Percentiles rank a stretch among this genome's conserved stretches.
These are phyloP conservation scores for Cercopithecus mona DNA, from an alignment of 2,113 vertebrate species.

Conservation along the genomic window DNA sequence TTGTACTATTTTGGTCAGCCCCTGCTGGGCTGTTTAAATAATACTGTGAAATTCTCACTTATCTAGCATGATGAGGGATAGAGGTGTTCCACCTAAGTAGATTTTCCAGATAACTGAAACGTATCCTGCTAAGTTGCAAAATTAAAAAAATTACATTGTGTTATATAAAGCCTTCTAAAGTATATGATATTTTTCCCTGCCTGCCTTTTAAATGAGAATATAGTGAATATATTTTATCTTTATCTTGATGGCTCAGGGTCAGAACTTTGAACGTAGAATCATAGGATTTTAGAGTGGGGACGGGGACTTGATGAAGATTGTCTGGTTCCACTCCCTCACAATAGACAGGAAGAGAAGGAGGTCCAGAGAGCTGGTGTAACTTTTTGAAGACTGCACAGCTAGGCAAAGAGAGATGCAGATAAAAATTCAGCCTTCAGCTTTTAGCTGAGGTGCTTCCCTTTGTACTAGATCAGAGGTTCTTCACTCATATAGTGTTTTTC, in stretches of 20 bases:
- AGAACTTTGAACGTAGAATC: background rate
- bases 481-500: background rate
- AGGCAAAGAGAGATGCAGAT: background rate
- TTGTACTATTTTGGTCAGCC: conserved; percentile 33
- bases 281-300: background rate
- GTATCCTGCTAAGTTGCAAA: background rate
- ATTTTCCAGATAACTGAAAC: conserved; percentile 58
- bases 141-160: background rate
- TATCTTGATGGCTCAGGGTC: conserved; percentile 2
- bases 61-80: background rate
- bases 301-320: background rate
- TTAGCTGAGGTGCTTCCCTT: background rate
- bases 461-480: background rate
- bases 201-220: conserved; percentile 5
- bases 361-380: background rate
- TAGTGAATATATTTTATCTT: background rate
- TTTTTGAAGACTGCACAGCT: background rate
- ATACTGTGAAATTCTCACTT: conserved; percentile 42
- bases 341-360: background rate
- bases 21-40: conserved; percentile 38
- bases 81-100: background rate
- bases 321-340: background rate
- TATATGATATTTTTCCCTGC: background rate
- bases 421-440: background rate
- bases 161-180: conserved; percentile 39